Evolutionary conservation across 2,797 vertebrate species (phyloP), one percentile per base, ranked within the genome.

Genomic region (Myotis pilosus): DNA sequence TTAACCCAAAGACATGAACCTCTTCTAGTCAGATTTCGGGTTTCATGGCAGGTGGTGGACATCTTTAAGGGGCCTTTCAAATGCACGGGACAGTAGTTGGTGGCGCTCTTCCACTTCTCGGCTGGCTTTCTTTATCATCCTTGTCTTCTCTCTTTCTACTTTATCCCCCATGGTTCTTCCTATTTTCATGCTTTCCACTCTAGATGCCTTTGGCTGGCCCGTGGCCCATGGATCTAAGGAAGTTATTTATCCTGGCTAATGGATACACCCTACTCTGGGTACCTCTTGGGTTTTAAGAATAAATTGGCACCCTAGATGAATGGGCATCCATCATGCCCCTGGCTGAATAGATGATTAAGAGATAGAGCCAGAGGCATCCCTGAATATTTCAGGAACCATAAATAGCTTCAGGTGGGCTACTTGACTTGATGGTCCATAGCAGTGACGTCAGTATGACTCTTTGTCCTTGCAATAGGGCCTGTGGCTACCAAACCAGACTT

Each of bases 401-500:
- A 25, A 33, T 38, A 60, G 66, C 36, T 64, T 33, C 53, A 68
- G 78, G 66, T 0, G 2, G 66, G 55, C 47, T 38, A 1, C 51
- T 55, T 15, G 33, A n/a, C 78, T 47, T 60, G 55, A 30, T 2
- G n/a, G 44, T 51, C 30, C 51, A 9, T 1, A 33, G 64, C 41
- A 16, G 41, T 80, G 84, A 69, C 0, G 6, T 36, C 17, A 25
- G 25, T 15, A 3, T 74, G 80, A 87, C 53, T 91, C 80, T 92
- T 75, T 12, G 12, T 87, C 76, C 57, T 79, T 12, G 5, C 23
- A 33, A 23, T 8, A 97, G 97, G 92, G 51, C 87, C 90, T 44
- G 55, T 69, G n/a, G 62, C 94, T 19, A 69, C 94, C 74, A 96
- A 96, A 22, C 96, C 97, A 60, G 92, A 93, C 33, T 76, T 96